Conservation (phyloP, 1,140 invertebrate species). For the Bombyx mori region DNA sequence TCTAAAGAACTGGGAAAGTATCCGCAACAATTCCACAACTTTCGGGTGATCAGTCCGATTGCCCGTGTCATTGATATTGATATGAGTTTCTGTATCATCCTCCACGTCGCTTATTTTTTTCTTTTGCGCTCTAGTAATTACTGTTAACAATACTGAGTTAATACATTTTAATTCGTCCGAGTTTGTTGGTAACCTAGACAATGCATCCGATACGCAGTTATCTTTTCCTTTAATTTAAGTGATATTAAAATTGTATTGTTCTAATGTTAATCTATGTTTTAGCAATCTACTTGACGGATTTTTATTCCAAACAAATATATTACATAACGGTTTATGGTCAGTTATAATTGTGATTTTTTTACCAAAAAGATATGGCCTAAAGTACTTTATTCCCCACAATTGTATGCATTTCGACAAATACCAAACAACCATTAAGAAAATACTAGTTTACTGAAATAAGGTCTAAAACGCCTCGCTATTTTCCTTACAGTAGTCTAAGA, state of each 20-base stretch:
- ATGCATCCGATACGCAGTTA: constrained; percentile 24
- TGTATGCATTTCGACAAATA: too few species aligned
- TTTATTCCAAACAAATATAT: neutral
- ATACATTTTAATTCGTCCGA: constrained; percentile 13
- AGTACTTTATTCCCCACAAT: constrained; percentile 3
- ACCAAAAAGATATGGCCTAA: constrained; percentile 3
- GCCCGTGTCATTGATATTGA: constrained; percentile 11
- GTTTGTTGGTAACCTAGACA: constrained; percentile 7
- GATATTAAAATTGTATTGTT: neutral
- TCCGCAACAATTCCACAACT: constrained; percentile 15
- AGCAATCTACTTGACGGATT: neutral
- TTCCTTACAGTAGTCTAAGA: too few species aligned
- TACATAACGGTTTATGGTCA: neutral
- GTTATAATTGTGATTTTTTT: constrained; percentile 3
- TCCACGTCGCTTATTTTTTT: constrained; percentile 1
- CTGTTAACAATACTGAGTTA: constrained; percentile 12
- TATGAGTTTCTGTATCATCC: constrained; percentile 3
- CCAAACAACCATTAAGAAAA: too few species aligned
- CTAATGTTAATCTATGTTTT: constrained; percentile 1
- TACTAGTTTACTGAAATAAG: too few species aligned
- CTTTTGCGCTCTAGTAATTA: constrained; percentile 17
- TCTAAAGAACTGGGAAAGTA: constrained; percentile 4
- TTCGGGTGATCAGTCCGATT: constrained; percentile 15
- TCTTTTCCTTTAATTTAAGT: constrained; percentile 28
- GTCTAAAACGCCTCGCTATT: too few species aligned